Conservation (phyloP, 64 coral and sea anemone species). For the Pachyseris speciosa region DNA sequence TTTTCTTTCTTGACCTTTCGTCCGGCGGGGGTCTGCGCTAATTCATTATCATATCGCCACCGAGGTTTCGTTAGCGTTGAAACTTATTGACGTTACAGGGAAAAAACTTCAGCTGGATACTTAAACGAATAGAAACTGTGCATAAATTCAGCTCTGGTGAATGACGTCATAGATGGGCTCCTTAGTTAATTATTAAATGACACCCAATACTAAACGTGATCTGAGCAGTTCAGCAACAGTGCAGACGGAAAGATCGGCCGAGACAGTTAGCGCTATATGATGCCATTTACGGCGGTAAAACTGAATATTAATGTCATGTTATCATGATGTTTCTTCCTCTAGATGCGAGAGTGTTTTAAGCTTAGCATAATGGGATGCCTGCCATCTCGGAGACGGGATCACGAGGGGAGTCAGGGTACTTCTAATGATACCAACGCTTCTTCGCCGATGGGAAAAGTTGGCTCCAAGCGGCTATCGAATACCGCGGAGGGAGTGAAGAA, state of each 20-base stretch:
- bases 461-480: slow-evolving; percentile 56
- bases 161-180: slow-evolving; percentile 70
- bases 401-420: slow-evolving; percentile 24
- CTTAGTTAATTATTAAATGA: slow-evolving; percentile 92
- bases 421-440: slow-evolving; percentile 37
- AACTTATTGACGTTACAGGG: neutral
- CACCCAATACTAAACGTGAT: slow-evolving; percentile 45
- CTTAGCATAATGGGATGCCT: slow-evolving; percentile 85
- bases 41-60: neutral
- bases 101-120: neutral
- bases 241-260: neutral
- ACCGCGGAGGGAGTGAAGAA: slow-evolving; percentile 23
- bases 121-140: slow-evolving; percentile 10
- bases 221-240: slow-evolving; percentile 11
- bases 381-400: slow-evolving; percentile 71
- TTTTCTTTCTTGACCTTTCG: slow-evolving; percentile 22
- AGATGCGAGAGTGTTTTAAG: slow-evolving; percentile 96
- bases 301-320: slow-evolving; percentile 58
- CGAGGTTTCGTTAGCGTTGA: too few relatives aligned
- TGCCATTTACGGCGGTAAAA: slow-evolving; percentile 8
- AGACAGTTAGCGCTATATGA: slow-evolving; percentile 8
- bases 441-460: slow-evolving; percentile 28
- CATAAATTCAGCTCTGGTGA: slow-evolving; percentile 51
- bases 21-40: neutral
- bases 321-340: slow-evolving; percentile 58